Conservation (phyloP, 2,113 vertebrate genomes). For the Aviceda subcristata region DNA sequence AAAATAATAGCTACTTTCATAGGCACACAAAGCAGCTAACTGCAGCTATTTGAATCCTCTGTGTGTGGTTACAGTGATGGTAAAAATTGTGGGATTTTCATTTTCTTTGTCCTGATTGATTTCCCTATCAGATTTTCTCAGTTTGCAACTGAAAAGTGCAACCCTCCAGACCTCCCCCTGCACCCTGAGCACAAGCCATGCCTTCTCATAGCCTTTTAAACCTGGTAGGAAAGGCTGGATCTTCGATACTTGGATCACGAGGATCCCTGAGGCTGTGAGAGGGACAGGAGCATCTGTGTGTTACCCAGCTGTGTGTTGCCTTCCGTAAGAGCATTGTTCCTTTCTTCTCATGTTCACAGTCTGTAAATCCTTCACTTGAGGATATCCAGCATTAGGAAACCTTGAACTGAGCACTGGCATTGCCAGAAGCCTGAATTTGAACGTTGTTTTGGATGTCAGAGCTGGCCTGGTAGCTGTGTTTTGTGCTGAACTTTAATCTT, state of each 20-base stretch:
- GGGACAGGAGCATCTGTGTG: rapidly evolving
- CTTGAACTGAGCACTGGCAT: background rate
- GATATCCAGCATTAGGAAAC: background rate
- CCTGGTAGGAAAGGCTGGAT: background rate
- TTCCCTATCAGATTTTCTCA: background rate
- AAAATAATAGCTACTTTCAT: background rate
- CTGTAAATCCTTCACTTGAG: background rate
- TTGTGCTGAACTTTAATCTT: background rate
- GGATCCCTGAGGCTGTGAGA: background rate
- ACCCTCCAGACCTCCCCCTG: background rate
- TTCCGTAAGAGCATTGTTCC: background rate
- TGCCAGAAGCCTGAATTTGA: background rate
- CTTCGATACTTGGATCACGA: background rate
- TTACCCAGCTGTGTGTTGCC: background rate
- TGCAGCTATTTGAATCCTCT: background rate
- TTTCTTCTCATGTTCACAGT: background rate
- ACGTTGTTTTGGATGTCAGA: background rate
- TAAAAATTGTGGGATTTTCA: background rate
- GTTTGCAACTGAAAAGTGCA: background rate
- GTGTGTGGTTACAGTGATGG: background rate
- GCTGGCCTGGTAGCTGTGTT: background rate
- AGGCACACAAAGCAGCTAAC: background rate
- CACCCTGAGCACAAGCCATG: background rate
- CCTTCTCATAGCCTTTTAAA: background rate
- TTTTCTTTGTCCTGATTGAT: background rate